Evolutionary conservation across 2,888 invertebrate genomes (phyloP).

Genomic region (Hanleya hanleyi): DNA sequence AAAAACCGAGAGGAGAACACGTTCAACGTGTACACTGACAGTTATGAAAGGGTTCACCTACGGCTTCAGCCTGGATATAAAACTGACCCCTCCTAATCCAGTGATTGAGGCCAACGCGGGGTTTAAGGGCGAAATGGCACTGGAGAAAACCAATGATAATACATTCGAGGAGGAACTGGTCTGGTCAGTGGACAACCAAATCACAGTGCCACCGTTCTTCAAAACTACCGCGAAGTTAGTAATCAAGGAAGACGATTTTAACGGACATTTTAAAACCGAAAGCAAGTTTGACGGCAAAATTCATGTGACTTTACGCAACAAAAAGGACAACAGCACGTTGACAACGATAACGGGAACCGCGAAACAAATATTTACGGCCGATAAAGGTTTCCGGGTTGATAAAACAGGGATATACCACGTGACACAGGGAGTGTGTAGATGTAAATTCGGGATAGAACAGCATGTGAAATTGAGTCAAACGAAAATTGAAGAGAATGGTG

Average conservation of each 20-base stretch:
- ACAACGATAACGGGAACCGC: slow-evolving; percentile 68
- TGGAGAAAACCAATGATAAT: slow-evolving; percentile 65
- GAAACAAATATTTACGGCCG: slow-evolving; percentile 62
- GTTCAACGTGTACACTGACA: slow-evolving; percentile 67
- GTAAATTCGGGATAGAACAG: slow-evolving; percentile 73
- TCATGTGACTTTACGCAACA: slow-evolving; percentile 66
- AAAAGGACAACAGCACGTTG: slow-evolving; percentile 69
- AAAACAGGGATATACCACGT: slow-evolving; percentile 55
- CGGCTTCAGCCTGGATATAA: slow-evolving; percentile 61
- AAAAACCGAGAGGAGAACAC: slow-evolving; percentile 70
- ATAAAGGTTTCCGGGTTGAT: slow-evolving; percentile 58
- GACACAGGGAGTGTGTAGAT: slow-evolving; percentile 70
- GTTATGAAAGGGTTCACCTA: slow-evolving; percentile 61
- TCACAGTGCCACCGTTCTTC: slow-evolving; percentile 67
- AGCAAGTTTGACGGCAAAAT: slow-evolving; percentile 70
- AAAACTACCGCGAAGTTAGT: slow-evolving; percentile 59
- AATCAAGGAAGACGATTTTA: slow-evolving; percentile 68
- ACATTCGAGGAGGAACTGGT: slow-evolving; percentile 70
- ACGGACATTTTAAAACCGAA: slow-evolving; percentile 67
- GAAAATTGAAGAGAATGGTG: background rate
- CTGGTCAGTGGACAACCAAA: slow-evolving; percentile 73
- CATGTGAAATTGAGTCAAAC: slow-evolving; percentile 69
- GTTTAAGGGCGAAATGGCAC: slow-evolving; percentile 67
- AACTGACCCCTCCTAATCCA: slow-evolving; percentile 71
- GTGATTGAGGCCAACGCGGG: slow-evolving; percentile 73